Evolutionary conservation across 2,888 invertebrate species (phyloP).

Genomic region (Invenusta paracnida): DNA sequence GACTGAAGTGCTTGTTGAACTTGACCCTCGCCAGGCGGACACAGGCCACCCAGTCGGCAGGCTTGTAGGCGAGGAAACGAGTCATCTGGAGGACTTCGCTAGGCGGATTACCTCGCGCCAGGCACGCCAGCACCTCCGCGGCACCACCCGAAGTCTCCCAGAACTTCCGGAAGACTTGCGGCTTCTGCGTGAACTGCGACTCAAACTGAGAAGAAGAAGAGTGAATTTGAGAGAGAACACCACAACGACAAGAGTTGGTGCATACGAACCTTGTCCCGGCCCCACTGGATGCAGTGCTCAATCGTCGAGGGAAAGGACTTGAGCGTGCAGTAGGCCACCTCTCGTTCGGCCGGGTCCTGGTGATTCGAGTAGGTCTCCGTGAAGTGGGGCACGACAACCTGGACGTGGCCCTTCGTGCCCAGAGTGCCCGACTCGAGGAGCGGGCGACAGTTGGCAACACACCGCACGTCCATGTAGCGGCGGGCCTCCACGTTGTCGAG

Average conservation of each 20-base stretch:
- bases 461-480: slow-evolving; percentile 60
- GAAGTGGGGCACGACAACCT: slow-evolving; percentile 60
- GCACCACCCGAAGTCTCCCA: neutral
- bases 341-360: slow-evolving; percentile 59
- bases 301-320: slow-evolving; percentile 61
- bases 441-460: slow-evolving; percentile 58
- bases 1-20: slow-evolving; percentile 61
- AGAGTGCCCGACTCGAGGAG: slow-evolving; percentile 61
- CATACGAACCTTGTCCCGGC: too few species aligned
- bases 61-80: slow-evolving; percentile 50
- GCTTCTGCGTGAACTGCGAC: neutral
- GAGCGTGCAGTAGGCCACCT: slow-evolving; percentile 60
- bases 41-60: slow-evolving; percentile 53
- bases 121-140: slow-evolving; percentile 46
- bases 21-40: slow-evolving; percentile 55
- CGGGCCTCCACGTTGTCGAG: slow-evolving; percentile 60
- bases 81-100: slow-evolving; percentile 53
- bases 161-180: slow-evolving; percentile 42
- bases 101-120: slow-evolving; percentile 49
- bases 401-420: slow-evolving; percentile 61
- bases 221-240: too few species aligned
- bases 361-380: slow-evolving; percentile 61
- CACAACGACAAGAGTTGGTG: too few species aligned
- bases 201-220: neutral
- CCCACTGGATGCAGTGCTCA: slow-evolving; percentile 63